Conservation (phyloP, 2,113 vertebrate species). For the Beaufortia kweichowensis region DNA sequence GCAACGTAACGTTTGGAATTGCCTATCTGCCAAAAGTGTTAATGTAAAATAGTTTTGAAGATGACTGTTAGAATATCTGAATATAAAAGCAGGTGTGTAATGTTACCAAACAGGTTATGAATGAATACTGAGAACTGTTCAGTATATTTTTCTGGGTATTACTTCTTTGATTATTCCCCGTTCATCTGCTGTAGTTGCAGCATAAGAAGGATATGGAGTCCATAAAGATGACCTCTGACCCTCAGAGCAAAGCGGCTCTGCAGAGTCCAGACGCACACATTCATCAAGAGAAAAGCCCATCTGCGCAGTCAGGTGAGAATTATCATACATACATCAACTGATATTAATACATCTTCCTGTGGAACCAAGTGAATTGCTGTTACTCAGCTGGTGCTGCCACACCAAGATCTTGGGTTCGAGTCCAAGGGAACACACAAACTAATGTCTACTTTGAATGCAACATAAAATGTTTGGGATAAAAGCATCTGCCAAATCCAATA, state of each 20-base stretch:
- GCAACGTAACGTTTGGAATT: no score
- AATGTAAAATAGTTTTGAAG: no score
- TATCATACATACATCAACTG: background rate
- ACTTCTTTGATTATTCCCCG: background rate
- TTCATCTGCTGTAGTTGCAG: slow-evolving; percentile 4
- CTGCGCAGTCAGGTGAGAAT: slow-evolving; percentile 27
- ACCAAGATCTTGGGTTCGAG: no score
- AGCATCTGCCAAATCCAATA: no score
- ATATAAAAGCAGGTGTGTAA: background rate
- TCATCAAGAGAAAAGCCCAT: slow-evolving; percentile 17
- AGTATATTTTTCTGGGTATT: background rate
- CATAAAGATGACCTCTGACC: slow-evolving; percentile 55
- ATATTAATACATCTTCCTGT: no score
- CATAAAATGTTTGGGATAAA: no score
- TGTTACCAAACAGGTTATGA: background rate
- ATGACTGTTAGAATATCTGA: no score
- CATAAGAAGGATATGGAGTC: slow-evolving; percentile 61
- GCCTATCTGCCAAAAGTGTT: no score
- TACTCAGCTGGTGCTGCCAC: no score
- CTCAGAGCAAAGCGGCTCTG: slow-evolving; percentile 3
- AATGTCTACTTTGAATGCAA: no score
- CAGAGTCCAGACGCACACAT: slow-evolving; percentile 8
- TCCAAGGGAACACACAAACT: no score
- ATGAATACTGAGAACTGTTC: background rate
- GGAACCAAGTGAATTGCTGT: no score